Percentiles rank a stretch among this genome's conserved stretches.
Conservation (phyloP, 2,888 invertebrate species). For the Graphium colonna region DNA sequence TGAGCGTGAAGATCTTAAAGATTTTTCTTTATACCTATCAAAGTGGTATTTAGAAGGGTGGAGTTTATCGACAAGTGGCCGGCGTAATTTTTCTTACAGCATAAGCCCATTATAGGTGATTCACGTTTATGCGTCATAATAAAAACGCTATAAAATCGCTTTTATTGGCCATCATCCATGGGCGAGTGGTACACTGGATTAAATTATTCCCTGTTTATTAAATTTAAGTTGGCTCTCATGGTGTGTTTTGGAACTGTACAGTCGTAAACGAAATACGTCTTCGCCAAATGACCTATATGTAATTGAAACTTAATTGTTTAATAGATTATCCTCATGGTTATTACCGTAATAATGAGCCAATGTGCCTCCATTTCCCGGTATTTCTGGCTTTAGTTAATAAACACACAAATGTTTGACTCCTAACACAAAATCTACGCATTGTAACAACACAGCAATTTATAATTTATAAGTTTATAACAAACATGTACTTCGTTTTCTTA, state of each 20-base stretch:
- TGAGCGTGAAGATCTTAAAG: too few relatives aligned
- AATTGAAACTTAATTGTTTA: constrained; percentile 33
- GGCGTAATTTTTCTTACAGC: constrained; percentile 51
- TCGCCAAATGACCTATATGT: constrained; percentile 54
- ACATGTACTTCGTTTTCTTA: too few relatives aligned
- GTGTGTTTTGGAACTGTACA: constrained; percentile 63
- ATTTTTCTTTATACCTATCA: constrained; percentile 9
- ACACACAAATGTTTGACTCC: neutral
- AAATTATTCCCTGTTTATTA: constrained; percentile 76
- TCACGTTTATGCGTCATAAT: constrained; percentile 76
- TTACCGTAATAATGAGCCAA: constrained; percentile 19
- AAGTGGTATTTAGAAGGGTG: constrained; percentile 18
- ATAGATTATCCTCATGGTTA: constrained; percentile 7
- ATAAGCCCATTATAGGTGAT: constrained; percentile 63
- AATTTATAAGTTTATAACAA: too few relatives aligned
- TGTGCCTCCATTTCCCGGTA: neutral
- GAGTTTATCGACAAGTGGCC: constrained; percentile 41
- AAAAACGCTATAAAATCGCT: constrained; percentile 72
- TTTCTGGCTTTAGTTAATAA: neutral
- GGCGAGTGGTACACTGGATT: constrained; percentile 68
- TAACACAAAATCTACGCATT: too few relatives aligned
- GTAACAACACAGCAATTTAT: too few relatives aligned
- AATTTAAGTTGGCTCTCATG: constrained; percentile 68
- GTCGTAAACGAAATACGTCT: constrained; percentile 51
- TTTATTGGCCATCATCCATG: constrained; percentile 75